A percentile compares a stretch with the other conserved stretches of the same genome.
These are phyloP conservation scores for Triplophysa dalaica DNA, from an alignment of 2,113 vertebrate genomes.

Conservation along the genomic window DNA sequence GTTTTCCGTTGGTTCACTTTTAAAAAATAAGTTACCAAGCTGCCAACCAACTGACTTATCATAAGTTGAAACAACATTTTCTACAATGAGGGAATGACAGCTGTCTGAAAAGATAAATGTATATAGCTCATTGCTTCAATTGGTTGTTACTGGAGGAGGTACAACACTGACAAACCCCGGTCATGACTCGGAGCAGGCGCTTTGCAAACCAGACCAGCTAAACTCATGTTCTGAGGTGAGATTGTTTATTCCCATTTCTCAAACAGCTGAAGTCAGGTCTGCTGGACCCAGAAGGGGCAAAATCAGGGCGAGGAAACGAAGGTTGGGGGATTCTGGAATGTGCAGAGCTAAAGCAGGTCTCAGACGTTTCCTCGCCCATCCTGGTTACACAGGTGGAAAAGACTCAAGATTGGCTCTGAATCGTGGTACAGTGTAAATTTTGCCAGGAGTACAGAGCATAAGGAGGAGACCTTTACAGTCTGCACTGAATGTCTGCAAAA, in stretches of 20 bases:
- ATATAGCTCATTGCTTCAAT: no score
- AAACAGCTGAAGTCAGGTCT: conserved; percentile 23
- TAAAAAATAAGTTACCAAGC: no score
- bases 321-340: conserved; percentile 34
- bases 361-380: conserved; percentile 43
- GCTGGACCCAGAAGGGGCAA: conserved; percentile 44
- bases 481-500: conserved; percentile 46
- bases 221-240: conserved; percentile 12
- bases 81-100: background rate
- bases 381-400: conserved; percentile 48
- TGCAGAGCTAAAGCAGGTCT: background rate
- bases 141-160: background rate
- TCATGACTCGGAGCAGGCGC: background rate
- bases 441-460: conserved; percentile 38
- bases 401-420: conserved; percentile 7
- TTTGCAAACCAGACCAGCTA: background rate
- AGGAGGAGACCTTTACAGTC: conserved; percentile 19
- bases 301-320: conserved; percentile 48
- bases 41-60: no score
- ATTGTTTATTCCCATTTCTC: conserved; percentile 11
- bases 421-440: background rate
- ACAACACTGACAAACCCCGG: background rate
- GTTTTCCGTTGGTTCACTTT: no score
- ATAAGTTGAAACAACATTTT: no score
- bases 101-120: background rate